phyloP scores from a whole-genome alignment of 2,113 vertebrate genomes.

The Chionomys nivalis region DNA sequence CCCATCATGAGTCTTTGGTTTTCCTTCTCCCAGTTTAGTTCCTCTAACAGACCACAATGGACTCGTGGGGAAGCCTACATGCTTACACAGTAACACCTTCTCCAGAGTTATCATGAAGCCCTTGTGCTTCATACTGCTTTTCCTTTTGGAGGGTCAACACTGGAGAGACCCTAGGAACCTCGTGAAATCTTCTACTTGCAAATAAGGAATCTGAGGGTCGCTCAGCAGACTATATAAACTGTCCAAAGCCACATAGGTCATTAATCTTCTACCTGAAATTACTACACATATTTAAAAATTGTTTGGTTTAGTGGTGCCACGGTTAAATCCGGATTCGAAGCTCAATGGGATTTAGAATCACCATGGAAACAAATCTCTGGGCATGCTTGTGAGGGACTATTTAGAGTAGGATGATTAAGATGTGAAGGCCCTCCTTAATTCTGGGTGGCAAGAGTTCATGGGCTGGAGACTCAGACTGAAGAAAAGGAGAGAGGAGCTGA shows the following conservation, averaged over 20 bases:
- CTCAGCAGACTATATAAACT: fast-evolving
- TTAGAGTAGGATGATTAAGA: neutral
- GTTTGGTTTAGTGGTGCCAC: neutral
- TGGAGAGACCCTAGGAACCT: neutral
- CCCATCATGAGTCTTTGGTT: neutral
- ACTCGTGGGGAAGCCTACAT: fast-evolving
- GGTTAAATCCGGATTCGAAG: neutral
- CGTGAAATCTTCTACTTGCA: neutral
- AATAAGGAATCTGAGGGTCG: neutral
- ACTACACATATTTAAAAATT: neutral
- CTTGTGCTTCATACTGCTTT: neutral
- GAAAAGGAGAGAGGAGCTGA: neutral
- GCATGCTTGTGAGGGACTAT: neutral
- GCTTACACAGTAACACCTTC: neutral
- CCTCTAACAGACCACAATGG: fast-evolving
- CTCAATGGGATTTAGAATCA: neutral
- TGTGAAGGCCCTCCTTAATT: neutral
- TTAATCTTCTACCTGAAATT: neutral
- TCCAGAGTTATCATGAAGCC: neutral
- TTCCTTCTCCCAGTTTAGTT: neutral
- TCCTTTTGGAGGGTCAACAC: neutral
- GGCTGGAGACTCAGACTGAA: neutral
- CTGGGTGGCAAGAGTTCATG: neutral
- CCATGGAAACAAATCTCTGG: neutral
- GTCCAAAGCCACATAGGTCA: neutral